Evolutionary conservation across 92 coral and sea anemone species (phyloP).

Genomic region (Actinostola sp.): DNA sequence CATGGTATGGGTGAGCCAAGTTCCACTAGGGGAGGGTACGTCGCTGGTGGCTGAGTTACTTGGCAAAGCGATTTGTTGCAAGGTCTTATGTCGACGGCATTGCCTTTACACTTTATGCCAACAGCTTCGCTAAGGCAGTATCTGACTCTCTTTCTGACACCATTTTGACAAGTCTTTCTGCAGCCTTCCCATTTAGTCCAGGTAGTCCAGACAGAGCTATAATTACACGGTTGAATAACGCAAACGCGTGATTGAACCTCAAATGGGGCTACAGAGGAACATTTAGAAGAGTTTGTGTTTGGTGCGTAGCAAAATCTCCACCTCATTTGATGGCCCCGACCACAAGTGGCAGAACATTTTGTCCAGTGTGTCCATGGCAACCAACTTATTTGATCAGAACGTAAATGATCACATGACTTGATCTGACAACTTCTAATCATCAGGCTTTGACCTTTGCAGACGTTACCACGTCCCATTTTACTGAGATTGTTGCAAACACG

Average conservation of each 20-base stretch:
- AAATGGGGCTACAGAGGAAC: conserved; percentile 55
- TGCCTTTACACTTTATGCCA: conserved; percentile 78
- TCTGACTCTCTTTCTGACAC: conserved; percentile 70
- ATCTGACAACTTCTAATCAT: conserved; percentile 48
- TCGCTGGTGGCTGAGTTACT: conserved; percentile 32
- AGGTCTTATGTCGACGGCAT: conserved; percentile 44
- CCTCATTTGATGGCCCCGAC: conserved; percentile 80
- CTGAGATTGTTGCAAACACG: conserved; percentile 58
- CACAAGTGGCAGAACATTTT: conserved; percentile 75
- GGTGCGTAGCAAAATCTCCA: conserved; percentile 71
- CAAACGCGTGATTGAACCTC: conserved; percentile 66
- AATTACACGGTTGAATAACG: conserved; percentile 63
- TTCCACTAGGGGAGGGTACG: conserved; percentile 57
- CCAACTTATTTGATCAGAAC: conserved; percentile 46
- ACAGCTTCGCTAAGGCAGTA: conserved; percentile 66
- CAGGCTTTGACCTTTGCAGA: conserved; percentile 53
- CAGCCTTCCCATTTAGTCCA: conserved; percentile 93
- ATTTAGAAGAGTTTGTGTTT: conserved; percentile 43
- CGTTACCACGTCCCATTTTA: conserved; percentile 16
- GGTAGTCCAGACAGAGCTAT: conserved; percentile 76
- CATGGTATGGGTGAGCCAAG: conserved; percentile 68
- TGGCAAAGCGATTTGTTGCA: conserved; percentile 66
- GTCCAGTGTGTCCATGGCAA: conserved; percentile 77
- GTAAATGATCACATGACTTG: conserved; percentile 25
- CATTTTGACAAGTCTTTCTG: conserved; percentile 71